These are phyloP conservation scores for Coreius guichenoti DNA, from an alignment of 2,797 vertebrate genomes.

Conservation along the genomic window DNA sequence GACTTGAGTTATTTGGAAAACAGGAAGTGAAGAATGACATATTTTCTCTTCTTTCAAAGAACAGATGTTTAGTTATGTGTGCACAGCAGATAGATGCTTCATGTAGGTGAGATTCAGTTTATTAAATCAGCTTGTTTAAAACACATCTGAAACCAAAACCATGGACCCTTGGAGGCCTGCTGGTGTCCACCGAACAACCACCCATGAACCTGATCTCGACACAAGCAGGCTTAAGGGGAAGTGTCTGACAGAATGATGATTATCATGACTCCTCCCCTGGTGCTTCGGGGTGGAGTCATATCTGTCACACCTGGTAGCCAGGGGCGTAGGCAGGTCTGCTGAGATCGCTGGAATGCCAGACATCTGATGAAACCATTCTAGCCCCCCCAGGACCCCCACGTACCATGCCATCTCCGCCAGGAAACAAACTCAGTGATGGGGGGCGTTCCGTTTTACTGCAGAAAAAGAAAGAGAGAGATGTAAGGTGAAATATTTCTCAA, in stretches of 20 bases:
- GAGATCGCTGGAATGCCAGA: constrained; percentile 95
- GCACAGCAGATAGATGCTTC: not conserved
- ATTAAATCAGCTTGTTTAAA: not conserved
- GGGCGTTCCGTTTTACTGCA: constrained; percentile 95
- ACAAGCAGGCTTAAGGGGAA: constrained; percentile 69
- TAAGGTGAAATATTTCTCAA: not conserved
- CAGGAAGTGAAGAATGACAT: constrained; percentile 36
- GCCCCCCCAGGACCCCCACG: constrained; percentile 92
- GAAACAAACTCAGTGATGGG: constrained; percentile 93
- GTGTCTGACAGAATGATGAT: constrained; percentile 63
- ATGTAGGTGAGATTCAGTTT: not conserved
- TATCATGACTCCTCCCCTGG: constrained; percentile 61
- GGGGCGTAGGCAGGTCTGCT: constrained; percentile 90
- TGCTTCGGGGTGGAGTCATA: constrained; percentile 18
- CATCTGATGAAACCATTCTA: constrained; percentile 91
- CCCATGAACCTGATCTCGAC: constrained; percentile 56
- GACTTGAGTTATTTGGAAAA: constrained; percentile 31
- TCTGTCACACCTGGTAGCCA: constrained; percentile 94
- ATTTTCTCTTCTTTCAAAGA: constrained; percentile 39
- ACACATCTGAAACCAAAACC: constrained; percentile 28
- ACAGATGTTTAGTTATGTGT: not conserved
- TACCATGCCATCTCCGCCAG: constrained; percentile 94
- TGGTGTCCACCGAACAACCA: constrained; percentile 30
- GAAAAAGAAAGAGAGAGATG: constrained; percentile 59
- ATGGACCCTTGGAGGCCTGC: constrained; percentile 42